Conservation (phyloP, 2,113 vertebrate genomes). For the Tor tambroides region DNA sequence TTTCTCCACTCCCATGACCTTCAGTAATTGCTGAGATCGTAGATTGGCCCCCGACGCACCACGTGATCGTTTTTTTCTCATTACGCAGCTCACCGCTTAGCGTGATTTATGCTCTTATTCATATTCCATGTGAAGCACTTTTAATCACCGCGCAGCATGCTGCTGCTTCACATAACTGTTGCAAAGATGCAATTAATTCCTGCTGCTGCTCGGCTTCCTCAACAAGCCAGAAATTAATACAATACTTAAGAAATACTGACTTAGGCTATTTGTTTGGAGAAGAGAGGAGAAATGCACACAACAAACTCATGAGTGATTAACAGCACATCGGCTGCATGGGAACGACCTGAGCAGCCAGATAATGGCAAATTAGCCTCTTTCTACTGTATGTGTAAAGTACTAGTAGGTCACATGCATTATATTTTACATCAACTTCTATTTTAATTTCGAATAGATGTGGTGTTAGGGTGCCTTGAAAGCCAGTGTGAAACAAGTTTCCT, state of each 20-base stretch:
- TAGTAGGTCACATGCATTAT: neutral
- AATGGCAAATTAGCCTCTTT: neutral
- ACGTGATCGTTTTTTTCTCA: neutral
- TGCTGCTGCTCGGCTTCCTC: neutral
- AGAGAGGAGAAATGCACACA: neutral
- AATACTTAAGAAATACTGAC: constrained; percentile 43
- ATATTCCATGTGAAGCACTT: constrained; percentile 53
- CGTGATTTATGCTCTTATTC: constrained; percentile 52
- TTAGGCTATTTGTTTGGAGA: constrained; percentile 38
- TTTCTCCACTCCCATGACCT: constrained; percentile 1
- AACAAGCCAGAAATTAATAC: constrained; percentile 54
- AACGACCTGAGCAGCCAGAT: neutral
- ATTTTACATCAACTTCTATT: neutral
- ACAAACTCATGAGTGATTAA: neutral
- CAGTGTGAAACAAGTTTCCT: neutral
- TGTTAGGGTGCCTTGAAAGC: neutral
- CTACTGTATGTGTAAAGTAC: neutral
- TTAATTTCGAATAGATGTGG: neutral
- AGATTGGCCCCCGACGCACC: neutral
- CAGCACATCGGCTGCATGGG: neutral
- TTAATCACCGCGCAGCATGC: constrained; percentile 51
- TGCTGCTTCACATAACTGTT: constrained; percentile 42
- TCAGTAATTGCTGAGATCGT: neutral
- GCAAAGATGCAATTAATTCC: constrained; percentile 49
- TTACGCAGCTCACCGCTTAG: constrained; percentile 2